Conservation (phyloP, 37 sponge, comb jelly and placozoan species). For the Ephydatia muelleri region DNA sequence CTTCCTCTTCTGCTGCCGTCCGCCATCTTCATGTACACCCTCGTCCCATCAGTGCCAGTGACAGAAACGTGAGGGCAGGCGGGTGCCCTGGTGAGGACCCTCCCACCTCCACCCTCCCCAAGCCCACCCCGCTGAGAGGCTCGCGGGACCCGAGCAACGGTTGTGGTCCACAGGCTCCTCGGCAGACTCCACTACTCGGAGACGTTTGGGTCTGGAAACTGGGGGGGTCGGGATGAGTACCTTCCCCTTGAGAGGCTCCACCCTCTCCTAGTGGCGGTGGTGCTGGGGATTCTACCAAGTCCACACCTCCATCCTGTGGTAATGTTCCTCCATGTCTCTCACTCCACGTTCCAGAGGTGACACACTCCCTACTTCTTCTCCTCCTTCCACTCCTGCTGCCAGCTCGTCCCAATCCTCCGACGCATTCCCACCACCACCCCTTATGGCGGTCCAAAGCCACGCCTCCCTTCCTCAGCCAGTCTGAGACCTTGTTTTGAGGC, state of each 20-base stretch:
- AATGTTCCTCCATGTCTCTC: not conserved
- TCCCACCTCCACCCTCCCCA: constrained; percentile 15
- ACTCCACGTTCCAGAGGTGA: not conserved
- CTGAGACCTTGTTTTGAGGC: not conserved
- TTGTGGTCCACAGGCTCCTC: not conserved
- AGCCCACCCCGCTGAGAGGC: not conserved
- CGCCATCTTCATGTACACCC: constrained; percentile 63
- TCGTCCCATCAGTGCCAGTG: constrained; percentile 55
- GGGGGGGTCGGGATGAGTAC: not conserved
- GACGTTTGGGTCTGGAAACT: not conserved
- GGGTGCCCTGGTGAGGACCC: constrained; percentile 59
- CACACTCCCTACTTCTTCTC: not conserved
- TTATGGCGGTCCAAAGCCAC: not conserved
- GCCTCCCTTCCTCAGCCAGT: not conserved
- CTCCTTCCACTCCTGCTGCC: not conserved
- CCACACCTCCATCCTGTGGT: not conserved
- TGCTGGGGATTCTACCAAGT: not conserved
- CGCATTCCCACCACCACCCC: not conserved
- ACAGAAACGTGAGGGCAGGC: constrained; percentile 57
- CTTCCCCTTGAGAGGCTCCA: not conserved
- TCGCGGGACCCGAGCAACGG: not conserved
- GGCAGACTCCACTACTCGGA: not conserved
- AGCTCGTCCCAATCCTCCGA: not conserved
- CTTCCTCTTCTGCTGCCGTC: not conserved
- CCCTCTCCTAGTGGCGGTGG: not conserved